Base-by-base conservation (phyloP, 2,113 vertebrate genomes). In the Muntiacus reevesi region DNA sequence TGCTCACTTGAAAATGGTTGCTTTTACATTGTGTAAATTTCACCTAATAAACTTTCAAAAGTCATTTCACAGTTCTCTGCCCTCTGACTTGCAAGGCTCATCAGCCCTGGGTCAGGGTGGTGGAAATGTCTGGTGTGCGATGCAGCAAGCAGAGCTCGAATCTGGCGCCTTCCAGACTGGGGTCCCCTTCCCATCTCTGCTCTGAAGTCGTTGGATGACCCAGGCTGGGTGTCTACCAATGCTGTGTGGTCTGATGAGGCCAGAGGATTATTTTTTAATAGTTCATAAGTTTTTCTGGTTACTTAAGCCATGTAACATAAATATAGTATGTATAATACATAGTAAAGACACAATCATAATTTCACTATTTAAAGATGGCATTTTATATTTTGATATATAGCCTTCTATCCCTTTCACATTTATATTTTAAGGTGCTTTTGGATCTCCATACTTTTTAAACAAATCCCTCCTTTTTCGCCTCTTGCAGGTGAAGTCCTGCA, bases 401-500 rank as follows among this genome's bases (percentile, higher is more conserved):
- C 47, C 67, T 25, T 33, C 47, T 47, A 23, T 14, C 7, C 19
- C 21, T 50, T 23, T 30, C 21, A 0, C 4, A 36, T 17, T 52
- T 47, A 12, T 16, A 54, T 52, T 19, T 36, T n/a, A 2, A 28
- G n/a, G 62, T 14, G 5, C 30, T 13, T 67, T 59, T 23, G 19
- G 54, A 12, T 21, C 30, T 3, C 36, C 19, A 3, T 36, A 5
- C 4, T 12, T 57, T 27, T 33, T 10, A 2, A 30, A 23, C 36
- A 19, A 7, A 7, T 8, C 2, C 28, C 74, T 89, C 40, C 30
- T 14, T 15, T 25, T 21, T 7, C 40, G 11, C 12, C 54, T 43
- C 30, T 55, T 9, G 8, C 17, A 21, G 5, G 27, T 0, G 0
- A 1, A 1, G 3, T 25, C 1, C 2, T 0, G 0, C 11, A 13